phyloP scores from a whole-genome alignment of 2,888 invertebrate species.

The Heliconius aoede region DNA sequence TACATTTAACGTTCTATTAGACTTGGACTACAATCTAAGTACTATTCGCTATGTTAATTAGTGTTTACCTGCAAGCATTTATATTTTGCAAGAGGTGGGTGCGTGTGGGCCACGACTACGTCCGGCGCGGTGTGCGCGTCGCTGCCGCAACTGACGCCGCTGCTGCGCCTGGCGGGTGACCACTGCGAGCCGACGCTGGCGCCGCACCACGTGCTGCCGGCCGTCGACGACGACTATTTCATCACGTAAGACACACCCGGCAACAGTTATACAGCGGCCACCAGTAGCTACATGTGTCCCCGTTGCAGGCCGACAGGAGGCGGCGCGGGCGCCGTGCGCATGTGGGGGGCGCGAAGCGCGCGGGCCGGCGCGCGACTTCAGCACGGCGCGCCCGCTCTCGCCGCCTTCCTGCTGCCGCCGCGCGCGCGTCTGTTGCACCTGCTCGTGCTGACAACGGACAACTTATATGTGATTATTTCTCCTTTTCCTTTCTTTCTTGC shows the following conservation, averaged over 20 bases:
- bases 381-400: constrained; percentile 40
- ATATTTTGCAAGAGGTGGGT: constrained; percentile 55
- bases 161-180: constrained; percentile 51
- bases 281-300: too few species aligned
- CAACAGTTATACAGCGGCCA: too few species aligned
- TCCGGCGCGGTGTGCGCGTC: constrained; percentile 60
- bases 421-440: constrained; percentile 22
- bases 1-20: not conserved
- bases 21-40: not conserved
- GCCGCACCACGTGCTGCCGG: constrained; percentile 58
- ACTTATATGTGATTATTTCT: constrained; percentile 1
- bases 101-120: constrained; percentile 60
- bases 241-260: constrained; percentile 51
- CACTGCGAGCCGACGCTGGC: constrained; percentile 34
- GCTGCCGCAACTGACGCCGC: constrained; percentile 57
- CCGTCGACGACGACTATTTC: constrained; percentile 54
- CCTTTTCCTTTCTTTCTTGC: too few species aligned
- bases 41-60: not conserved
- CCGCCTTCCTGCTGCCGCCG: constrained; percentile 45
- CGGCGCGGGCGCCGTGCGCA: constrained; percentile 41
- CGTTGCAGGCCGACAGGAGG: constrained; percentile 46
- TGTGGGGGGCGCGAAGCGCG: constrained; percentile 47
- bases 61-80: not conserved
- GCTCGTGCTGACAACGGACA: constrained; percentile 20
- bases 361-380: constrained; percentile 34